A percentile compares a stretch with the other conserved stretches of the same genome.
Conservation (phyloP, 1,140 invertebrate genomes). For the Drosophila persimilis region DNA sequence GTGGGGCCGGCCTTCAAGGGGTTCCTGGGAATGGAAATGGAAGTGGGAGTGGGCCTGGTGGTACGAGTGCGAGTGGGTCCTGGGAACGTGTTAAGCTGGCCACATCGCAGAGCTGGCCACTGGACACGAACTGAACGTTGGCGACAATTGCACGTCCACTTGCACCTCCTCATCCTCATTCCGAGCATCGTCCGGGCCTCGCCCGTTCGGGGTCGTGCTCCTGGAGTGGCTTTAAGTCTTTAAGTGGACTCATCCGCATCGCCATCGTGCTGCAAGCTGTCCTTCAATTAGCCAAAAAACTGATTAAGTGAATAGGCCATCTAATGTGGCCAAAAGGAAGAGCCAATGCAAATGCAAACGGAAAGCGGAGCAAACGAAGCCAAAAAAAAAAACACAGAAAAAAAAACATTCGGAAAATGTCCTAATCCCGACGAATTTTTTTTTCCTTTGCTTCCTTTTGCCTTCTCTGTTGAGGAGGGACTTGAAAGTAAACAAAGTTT, state of each 20-base stretch:
- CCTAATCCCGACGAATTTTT: constrained; percentile 8
- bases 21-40: not conserved
- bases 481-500: constrained; percentile 78
- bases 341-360: not conserved
- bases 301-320: constrained; percentile 64
- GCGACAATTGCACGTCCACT: constrained; percentile 36
- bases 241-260: constrained; percentile 7
- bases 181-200: not conserved
- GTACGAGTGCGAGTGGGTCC: not conserved
- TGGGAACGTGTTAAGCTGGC: constrained; percentile 48
- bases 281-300: constrained; percentile 61
- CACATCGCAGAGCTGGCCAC: constrained; percentile 24
- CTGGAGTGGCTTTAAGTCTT: constrained; percentile 29
- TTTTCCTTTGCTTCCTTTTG: constrained; percentile 5
- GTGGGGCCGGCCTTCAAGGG: not conserved
- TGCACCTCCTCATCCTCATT: not conserved
- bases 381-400: not conserved
- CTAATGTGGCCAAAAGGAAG: constrained; percentile 40
- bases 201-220: not conserved
- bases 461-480: constrained; percentile 24
- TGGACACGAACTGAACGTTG: constrained; percentile 30
- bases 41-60: not conserved
- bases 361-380: no score
- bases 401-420: constrained; percentile 13
- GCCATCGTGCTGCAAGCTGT: not conserved